Base-by-base conservation (phyloP, 1,140 invertebrate genomes). In the Berghia stephanieae region DNA sequence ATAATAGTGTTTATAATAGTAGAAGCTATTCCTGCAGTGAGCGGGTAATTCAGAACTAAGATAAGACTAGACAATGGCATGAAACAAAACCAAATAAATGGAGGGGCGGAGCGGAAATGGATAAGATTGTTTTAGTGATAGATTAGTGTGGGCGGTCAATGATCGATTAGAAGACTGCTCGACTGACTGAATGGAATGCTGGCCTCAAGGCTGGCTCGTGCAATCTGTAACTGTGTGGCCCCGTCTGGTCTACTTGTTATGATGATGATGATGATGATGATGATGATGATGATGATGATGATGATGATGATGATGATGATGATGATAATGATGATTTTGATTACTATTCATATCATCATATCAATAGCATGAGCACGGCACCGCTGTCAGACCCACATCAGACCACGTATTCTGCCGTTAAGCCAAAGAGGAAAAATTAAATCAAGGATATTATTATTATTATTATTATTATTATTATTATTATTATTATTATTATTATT, bases 231-330 rank as follows among this genome's bases (percentile, higher is more conserved):
- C n/a, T n/a, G n/a, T n/a, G n/a, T n/a, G n/a, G n/a, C n/a, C n/a
- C n/a, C n/a, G n/a, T n/a, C n/a, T n/a, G n/a, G n/a, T n/a, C n/a
- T n/a, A n/a, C n/a, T 63, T 63, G 13, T 31, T 13, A 31, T 63
- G 27, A 18, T 63, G 60, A 31, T 18, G 13, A 63, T 63, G 60
- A 63, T 63, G 60, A 63, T 63, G 60, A 63, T 63, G 60, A 63
- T 63, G 60, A 63, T 63, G 60, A 63, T 63, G 60, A 63, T 63
- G 60, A 63, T 63, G 60, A 63, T 63, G 60, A 31, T 63, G 60
- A 31, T 63, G 60, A 63, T 31, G 60, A 31, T 63, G 60, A 63
- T 63, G 60, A 31, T 63, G 60, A 63, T 63, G 60, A 63, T 63
- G 60, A 63, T 63, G 60, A 63, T 63, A 27, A 63, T 63, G 60